A percentile compares a stretch with the other conserved stretches of the same genome.
phyloP scores from a whole-genome alignment of 2,113 vertebrate species.

The Tachycineta bicolor region DNA sequence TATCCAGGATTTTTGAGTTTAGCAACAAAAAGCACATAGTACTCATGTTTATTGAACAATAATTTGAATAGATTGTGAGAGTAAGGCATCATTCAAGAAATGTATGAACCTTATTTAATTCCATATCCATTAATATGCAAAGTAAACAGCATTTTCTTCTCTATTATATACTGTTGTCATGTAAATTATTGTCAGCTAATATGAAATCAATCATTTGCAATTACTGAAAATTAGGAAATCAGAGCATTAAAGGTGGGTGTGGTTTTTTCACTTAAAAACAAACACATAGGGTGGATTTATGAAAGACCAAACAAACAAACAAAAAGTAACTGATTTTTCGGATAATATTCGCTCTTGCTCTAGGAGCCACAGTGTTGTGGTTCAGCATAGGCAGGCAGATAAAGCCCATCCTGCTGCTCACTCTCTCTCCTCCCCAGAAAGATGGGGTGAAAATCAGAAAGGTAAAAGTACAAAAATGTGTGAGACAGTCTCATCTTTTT shows the following conservation, averaged over 20 bases:
- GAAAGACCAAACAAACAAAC: neutral
- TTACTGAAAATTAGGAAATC: conserved; percentile 10
- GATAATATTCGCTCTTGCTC: neutral
- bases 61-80: neutral
- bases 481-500: no score
- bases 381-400: neutral
- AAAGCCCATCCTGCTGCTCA: neutral
- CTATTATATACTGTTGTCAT: neutral
- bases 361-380: neutral
- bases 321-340: neutral
- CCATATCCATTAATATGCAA: neutral
- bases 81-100: neutral
- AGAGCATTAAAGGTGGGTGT: neutral
- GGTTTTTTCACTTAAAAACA: neutral
- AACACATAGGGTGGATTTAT: neutral
- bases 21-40: neutral
- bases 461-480: neutral
- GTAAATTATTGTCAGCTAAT: conserved; percentile 3
- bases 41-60: neutral
- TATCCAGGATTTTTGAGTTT: neutral
- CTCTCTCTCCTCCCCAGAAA: neutral
- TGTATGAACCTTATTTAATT: neutral
- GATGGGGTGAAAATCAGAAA: neutral
- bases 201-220: conserved; percentile 10
- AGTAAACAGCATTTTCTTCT: conserved; percentile 8